Evolutionary conservation across 2,888 invertebrate species (phyloP), one percentile per base, ranked within the genome.

Genomic region (Iselma pallidipennis): DNA sequence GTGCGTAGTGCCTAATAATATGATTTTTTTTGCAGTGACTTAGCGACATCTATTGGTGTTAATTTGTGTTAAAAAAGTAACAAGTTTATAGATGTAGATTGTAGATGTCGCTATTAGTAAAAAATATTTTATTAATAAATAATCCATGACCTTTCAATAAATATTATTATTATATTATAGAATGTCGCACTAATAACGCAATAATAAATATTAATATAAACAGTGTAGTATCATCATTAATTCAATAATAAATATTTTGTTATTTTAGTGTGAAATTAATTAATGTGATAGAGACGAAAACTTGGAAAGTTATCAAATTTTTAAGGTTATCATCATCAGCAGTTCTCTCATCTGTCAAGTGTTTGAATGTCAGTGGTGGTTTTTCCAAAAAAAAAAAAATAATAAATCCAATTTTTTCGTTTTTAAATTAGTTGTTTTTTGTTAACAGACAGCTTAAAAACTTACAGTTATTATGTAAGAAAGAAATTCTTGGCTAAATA

Each of bases 161-260:
- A 12, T 33, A 61, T 55, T 45, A 21, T 26, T 25, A 10, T 28
- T 33, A 45, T 53, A 26, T 26, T 49, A 52, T 54, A 42, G 37
- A 48, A 59, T 49, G 23, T 63, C 57, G 53, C 10, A 16, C 37
- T 72, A 76, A 88, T 88, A 88, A 88, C 88, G 78, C 86, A 87
- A 87, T 79, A 87, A 88, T 75, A 85, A 82, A 77, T 86, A 86
- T 63, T 88, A 88, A 81, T 85, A 87, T 76, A 87, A 87, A 45
- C 26, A 55, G 45, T 45, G 14, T 16, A n/a, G 14, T 14, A n/a
- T n/a, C 6, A 14, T 26, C 12, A 26, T 37, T 54, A 10, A 14
- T 7, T 21, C 25, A 2, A 9, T 25, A n/a, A 23, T 16, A 16
- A 37, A 16, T 14, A 16, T 4, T 16, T 4, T 16, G 16, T 37